A percentile compares a stretch with the other conserved stretches of the same genome.
phyloP scores from a whole-genome alignment of 2,797 vertebrate species.

The Ctenopoma kingsleyae region DNA sequence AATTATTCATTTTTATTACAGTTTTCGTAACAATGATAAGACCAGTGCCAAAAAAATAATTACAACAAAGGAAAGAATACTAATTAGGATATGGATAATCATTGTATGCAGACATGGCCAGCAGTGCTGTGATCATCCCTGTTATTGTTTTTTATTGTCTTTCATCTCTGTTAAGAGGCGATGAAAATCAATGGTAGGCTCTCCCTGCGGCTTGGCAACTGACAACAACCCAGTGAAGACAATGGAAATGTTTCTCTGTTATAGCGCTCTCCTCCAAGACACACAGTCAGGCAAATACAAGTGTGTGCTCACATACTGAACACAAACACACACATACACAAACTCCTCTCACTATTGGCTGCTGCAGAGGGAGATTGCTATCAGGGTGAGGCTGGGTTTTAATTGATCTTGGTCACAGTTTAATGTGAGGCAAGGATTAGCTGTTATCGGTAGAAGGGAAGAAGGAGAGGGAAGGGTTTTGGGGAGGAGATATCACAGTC shows the following conservation, averaged over 20 bases:
- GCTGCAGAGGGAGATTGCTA: conserved; percentile 81
- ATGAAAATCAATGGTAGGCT: conserved; percentile 83
- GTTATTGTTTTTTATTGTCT: conserved; percentile 86
- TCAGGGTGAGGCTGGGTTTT: conserved; percentile 81
- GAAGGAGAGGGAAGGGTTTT: conserved; percentile 76
- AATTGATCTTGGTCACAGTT: conserved; percentile 90
- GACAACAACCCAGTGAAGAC: conserved; percentile 61
- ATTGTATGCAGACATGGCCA: conserved; percentile 74
- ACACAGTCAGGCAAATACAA: conserved; percentile 35
- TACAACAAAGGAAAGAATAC: conserved; percentile 74
- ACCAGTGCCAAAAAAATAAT: conserved; percentile 73
- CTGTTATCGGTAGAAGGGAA: conserved; percentile 80
- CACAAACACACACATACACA: conserved; percentile 39
- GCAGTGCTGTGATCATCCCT: conserved; percentile 78
- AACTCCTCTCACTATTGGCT: conserved; percentile 70
- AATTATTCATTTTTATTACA: conserved; percentile 62
- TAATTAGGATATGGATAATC: conserved; percentile 79
- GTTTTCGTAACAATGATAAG: conserved; percentile 70
- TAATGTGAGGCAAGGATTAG: conserved; percentile 86
- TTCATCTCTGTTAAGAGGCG: conserved; percentile 81
- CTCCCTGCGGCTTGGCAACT: conserved; percentile 77
- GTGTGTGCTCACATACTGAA: conserved; percentile 43
- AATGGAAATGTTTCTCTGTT: conserved; percentile 63
- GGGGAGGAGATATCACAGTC: conserved; percentile 81
- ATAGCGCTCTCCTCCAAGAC: conserved; percentile 47